Base-by-base conservation (phyloP, 2,113 vertebrate species). In the Dasyornis broadbenti region DNA sequence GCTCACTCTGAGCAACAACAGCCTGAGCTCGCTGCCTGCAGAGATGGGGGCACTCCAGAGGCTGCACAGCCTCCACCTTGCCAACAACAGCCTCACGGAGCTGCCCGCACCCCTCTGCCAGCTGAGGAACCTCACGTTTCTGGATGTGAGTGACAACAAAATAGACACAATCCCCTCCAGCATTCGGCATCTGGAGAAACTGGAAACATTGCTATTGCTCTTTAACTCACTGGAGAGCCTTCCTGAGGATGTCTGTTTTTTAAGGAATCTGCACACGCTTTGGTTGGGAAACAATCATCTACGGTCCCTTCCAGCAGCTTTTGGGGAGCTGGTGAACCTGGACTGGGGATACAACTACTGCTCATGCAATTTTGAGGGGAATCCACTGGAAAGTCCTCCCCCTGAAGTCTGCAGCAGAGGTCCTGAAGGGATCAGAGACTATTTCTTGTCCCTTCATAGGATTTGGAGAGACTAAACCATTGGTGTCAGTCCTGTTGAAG, bases 1-100 rank as follows among this genome's bases (percentile, higher is more conserved):
- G 65, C 94, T 97, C 26, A 94, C 96, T 21, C 93, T 98, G 75
- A 97, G 97, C 72, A 97, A 94, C 80, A 97, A 96, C 86, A 68
- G 15, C 39, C 92, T 98, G 76, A 94, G 30, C 49, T 94, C 59
- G 0, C 82, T 98, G 40, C 94, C 97, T 1, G 7, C 75, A 37
- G 95, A 97, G 61, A 89, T 96, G 8, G 94, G 90, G 17, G 22
- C 85, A 6, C 87, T 97, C 18, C 96, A 95, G 31, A 97, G 77
- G 79, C 86, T 97, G n/a, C 56, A 26, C 40, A 98, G 96, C 61
- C 73, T 97, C 31, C 97, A 97, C 73, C 65, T 97, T 47, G 96
- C 97, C 50, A 97, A 97, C 92, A 97, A 96, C 59, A 56, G 11
- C 63, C 79, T 98, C 71, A 66, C 39, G 0, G 73, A 94, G 16